Base-by-base conservation (phyloP, 2,113 vertebrate species). In the Cygnus atratus region DNA sequence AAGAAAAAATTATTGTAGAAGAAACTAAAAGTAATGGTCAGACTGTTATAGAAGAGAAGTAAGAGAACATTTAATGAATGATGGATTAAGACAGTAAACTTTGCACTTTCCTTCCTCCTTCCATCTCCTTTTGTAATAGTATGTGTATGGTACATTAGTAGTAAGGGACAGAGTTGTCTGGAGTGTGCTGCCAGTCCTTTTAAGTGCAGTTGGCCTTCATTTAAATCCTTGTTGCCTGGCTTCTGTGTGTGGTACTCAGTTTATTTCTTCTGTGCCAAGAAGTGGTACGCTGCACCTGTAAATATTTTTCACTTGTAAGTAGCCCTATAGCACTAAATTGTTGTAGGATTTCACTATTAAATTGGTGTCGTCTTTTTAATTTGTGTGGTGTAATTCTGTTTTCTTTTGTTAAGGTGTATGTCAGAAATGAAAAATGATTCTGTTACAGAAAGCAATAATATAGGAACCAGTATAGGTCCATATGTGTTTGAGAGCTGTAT, bases 11-110 rank as follows among this genome's bases (percentile, higher is more conserved):
- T 87, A 98, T 98, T 91, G 94, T 99, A 67, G 99, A 99, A 93
- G 99, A 99, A 96, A 98, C 98, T 86, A 99, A 98, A 97, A 99
- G 98, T 96, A 99, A 99, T 10, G 99, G 99, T 92, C 99, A 99
- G 96, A 99, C 98, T 86, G 97, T 98, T 93, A 97, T 97, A 78
- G 99, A 99, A 94, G 99, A 99, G 95, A 99, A 99, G 99, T 99
- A 99, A 99, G 99, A 96, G 19, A 57, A 76, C 4, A 63, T 92
- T 87, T 84, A 74, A 78, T 95, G 90, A 95, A 84, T 83, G 81
- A 67, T 88, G 63, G 67, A 62, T 96, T 96, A 85, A 93, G 90
- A 12, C 48, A 94, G 86, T 94, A 71, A 94, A 87, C 59, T 88
- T 90, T 78, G 37, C 35, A 37, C 75, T 87, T 37, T 55, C 70